Percentiles rank a stretch among this genome's conserved stretches.
phyloP scores from a whole-genome alignment of 2,797 vertebrate species.

The Smutsia gigantea region DNA sequence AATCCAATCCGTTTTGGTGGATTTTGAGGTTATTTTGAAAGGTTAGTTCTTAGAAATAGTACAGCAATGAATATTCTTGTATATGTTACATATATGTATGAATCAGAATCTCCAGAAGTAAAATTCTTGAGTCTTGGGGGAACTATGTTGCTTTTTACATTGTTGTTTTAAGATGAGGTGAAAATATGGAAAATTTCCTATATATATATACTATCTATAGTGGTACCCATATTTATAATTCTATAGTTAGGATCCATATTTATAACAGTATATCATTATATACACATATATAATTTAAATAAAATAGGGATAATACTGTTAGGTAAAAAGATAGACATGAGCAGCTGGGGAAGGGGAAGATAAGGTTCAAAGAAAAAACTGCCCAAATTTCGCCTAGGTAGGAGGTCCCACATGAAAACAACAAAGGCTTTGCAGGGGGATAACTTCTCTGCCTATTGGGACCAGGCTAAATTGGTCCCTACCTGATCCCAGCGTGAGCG shows the following conservation, averaged over 20 bases:
- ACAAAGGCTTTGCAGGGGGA: too few species aligned
- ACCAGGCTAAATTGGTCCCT: too few species aligned
- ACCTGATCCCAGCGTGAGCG: too few species aligned
- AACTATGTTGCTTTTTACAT: not conserved
- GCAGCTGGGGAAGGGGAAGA: too few species aligned
- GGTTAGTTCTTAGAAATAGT: not conserved
- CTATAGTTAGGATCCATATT: not conserved
- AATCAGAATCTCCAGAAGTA: not conserved
- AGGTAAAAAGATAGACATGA: too few species aligned
- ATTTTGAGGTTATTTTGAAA: conserved; percentile 21
- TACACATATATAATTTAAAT: not conserved
- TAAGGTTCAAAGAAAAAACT: too few species aligned
- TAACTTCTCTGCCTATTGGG: too few species aligned
- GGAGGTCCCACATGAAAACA: too few species aligned
- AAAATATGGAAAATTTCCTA: not conserved
- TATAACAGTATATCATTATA: not conserved
- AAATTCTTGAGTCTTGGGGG: not conserved
- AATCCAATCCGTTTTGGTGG: not conserved
- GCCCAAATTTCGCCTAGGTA: too few species aligned
- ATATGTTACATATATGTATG: not conserved
- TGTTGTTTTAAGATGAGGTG: not conserved
- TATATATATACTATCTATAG: not conserved
- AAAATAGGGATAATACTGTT: not conserved
- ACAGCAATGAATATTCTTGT: not conserved
- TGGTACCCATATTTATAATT: not conserved